phyloP scores from a whole-genome alignment of 2,113 vertebrate genomes.

The Parotia lawesii region DNA sequence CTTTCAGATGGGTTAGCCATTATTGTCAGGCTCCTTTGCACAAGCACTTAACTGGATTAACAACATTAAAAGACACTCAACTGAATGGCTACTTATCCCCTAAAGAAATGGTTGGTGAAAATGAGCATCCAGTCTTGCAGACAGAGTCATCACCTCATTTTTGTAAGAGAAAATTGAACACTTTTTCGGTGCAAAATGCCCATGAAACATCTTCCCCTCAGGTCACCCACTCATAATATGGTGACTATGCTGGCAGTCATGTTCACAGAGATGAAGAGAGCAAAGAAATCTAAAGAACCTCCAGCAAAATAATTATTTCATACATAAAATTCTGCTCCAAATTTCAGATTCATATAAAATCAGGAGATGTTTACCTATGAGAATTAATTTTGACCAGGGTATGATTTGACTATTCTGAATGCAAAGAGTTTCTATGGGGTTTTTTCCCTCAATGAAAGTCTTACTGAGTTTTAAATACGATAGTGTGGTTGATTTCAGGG shows the following conservation, averaged over 20 bases:
- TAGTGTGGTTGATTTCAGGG: background rate
- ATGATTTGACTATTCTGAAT: background rate
- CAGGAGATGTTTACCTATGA: background rate
- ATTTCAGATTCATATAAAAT: background rate
- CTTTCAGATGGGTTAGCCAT: background rate
- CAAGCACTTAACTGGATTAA: background rate
- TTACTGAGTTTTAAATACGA: background rate
- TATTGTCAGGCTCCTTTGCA: background rate
- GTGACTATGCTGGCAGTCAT: background rate
- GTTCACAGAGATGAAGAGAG: background rate
- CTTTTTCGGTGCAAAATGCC: background rate
- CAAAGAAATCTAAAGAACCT: background rate
- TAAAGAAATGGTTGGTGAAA: background rate
- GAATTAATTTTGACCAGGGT: background rate
- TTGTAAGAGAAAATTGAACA: background rate
- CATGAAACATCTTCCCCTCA: background rate
- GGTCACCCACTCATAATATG: background rate
- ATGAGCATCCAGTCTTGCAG: background rate
- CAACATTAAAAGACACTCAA: slow-evolving; percentile 5
- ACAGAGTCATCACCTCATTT: background rate
- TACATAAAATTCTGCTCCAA: background rate
- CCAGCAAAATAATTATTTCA: background rate
- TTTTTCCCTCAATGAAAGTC: background rate
- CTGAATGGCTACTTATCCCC: background rate
- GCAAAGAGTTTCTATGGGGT: background rate